Evolutionary conservation across 2,113 vertebrate genomes (phyloP).

Genomic region (Piprites chloris): DNA sequence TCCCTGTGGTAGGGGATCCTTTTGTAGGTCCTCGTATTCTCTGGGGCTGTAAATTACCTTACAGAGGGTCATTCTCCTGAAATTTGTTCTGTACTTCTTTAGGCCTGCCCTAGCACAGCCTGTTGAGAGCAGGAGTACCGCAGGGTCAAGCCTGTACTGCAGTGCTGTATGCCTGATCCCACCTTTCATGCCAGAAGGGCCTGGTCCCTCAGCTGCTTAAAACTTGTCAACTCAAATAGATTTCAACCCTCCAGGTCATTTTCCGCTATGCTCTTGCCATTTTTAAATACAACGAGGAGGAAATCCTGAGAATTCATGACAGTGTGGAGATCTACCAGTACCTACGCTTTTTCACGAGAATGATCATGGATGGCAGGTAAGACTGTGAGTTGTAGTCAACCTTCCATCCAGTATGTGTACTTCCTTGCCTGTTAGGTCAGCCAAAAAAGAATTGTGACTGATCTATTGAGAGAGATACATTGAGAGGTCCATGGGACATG

Average conservation of each 20-base stretch:
- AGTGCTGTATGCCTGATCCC: neutral
- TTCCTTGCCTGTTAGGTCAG: neutral
- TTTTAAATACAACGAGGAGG: slow-evolving; percentile 93
- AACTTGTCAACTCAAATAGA: neutral
- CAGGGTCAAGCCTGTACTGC: neutral
- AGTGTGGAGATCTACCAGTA: slow-evolving; percentile 90
- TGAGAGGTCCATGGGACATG: neutral
- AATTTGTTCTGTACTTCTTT: neutral
- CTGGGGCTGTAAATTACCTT: neutral
- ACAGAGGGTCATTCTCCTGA: neutral
- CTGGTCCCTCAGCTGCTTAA: neutral
- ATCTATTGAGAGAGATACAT: neutral
- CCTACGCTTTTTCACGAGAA: slow-evolving; percentile 89
- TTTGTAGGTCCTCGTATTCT: neutral
- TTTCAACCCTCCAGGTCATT: slow-evolving; percentile 82
- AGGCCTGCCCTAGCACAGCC: neutral
- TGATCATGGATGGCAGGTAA: slow-evolving; percentile 85
- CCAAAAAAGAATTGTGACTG: neutral
- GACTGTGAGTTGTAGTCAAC: neutral
- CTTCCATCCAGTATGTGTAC: neutral
- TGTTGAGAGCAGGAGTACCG: neutral
- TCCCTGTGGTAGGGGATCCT: neutral
- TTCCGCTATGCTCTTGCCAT: slow-evolving; percentile 93
- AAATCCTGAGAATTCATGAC: slow-evolving; percentile 86
- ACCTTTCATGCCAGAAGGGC: neutral